Evolutionary conservation across 2,113 vertebrate genomes (phyloP).

Genomic region (Tychaedon coryphoeus): DNA sequence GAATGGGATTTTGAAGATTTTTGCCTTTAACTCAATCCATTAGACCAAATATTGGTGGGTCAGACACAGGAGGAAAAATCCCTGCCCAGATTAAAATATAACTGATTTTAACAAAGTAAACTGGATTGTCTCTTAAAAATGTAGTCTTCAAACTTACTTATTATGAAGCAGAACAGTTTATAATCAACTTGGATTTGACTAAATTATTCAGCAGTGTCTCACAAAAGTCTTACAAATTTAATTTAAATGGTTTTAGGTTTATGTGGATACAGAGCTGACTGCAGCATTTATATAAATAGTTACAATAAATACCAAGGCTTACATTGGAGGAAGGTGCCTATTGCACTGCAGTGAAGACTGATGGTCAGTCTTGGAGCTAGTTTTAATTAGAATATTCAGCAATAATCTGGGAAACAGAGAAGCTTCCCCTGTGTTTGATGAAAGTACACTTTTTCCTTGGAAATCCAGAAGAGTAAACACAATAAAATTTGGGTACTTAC

Average conservation of each 20-base stretch:
- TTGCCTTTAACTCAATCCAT: not conserved
- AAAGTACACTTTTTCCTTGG: not conserved
- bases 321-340: not conserved
- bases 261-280: not conserved
- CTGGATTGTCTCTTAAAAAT: not conserved
- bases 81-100: not conserved
- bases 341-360: not conserved
- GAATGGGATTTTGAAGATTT: not conserved
- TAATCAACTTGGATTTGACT: not conserved
- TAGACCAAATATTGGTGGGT: not conserved
- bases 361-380: not conserved
- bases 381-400: not conserved
- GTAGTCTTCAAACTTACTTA: not conserved
- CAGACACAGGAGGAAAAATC: not conserved
- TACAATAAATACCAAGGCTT: not conserved
- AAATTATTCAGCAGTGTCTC: slow-evolving; percentile 13
- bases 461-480: not conserved
- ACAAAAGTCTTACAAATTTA: slow-evolving; percentile 25
- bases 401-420: not conserved
- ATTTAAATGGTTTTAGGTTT: not conserved
- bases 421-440: not conserved
- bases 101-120: not conserved
- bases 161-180: not conserved
- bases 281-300: not conserved
- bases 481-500: slow-evolving; percentile 9